These are phyloP conservation scores for Bugulina stolonifera DNA, from an alignment of 2,888 invertebrate genomes.

Conservation along the genomic window DNA sequence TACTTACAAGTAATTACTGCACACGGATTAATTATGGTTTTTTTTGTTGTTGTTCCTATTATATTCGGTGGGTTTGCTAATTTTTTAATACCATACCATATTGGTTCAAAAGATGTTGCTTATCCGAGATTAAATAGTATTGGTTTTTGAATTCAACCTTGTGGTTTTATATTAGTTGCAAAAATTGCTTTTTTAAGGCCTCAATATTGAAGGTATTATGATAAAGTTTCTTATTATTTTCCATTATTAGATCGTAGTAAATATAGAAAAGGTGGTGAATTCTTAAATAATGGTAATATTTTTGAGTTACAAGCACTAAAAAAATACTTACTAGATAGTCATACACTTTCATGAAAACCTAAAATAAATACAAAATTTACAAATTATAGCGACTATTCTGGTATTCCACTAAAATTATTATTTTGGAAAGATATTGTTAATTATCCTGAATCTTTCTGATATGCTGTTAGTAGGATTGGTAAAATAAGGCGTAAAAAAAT, in stretches of 20 bases:
- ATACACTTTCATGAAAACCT: too few relatives aligned
- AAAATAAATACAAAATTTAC: too few relatives aligned
- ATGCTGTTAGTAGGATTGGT: neutral
- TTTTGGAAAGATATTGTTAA: neutral
- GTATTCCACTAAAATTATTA: neutral
- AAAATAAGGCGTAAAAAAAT: neutral
- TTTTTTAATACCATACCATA: neutral
- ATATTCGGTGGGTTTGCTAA: neutral
- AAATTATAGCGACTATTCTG: too few relatives aligned
- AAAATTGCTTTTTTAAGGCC: neutral
- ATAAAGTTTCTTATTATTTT: neutral
- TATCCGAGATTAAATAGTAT: conserved; percentile 15
- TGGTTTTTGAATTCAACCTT: conserved; percentile 5
- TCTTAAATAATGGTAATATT: too few relatives aligned
- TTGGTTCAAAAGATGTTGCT: neutral
- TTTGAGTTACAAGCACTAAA: too few relatives aligned
- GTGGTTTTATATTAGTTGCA: neutral
- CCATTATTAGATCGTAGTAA: neutral
- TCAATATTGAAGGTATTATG: neutral
- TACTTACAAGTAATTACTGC: conserved; percentile 7
- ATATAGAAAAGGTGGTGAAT: too few relatives aligned
- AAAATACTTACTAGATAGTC: too few relatives aligned
- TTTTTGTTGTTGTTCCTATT: neutral
- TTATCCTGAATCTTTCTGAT: neutral
- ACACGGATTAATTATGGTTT: neutral